These are phyloP conservation scores for Mercenaria mercenaria DNA, from an alignment of 1,140 invertebrate genomes.

Conservation along the genomic window DNA sequence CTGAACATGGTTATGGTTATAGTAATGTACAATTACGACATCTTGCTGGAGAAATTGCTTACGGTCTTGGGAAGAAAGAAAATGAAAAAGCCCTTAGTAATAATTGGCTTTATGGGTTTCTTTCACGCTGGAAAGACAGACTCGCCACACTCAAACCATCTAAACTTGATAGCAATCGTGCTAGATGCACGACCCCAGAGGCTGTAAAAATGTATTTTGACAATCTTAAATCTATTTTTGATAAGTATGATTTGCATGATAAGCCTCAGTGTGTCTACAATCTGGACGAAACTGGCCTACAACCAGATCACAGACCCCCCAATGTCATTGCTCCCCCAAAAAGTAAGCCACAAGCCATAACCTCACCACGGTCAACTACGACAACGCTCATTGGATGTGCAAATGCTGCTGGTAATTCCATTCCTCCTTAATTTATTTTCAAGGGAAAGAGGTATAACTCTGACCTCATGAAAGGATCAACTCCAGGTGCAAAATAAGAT, in stretches of 20 bases:
- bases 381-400: constrained; percentile 45
- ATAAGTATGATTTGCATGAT: not conserved
- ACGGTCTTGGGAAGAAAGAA: not conserved
- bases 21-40: not conserved
- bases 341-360: constrained; percentile 13
- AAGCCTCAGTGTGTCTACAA: constrained; percentile 20
- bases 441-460: constrained; percentile 19
- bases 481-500: not conserved
- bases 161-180: not conserved
- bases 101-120: constrained; percentile 18
- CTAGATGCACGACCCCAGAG: constrained; percentile 12
- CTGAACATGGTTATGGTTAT: constrained; percentile 1
- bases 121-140: not conserved
- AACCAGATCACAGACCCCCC: not conserved
- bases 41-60: not conserved
- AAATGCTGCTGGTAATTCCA: not conserved
- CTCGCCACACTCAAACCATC: constrained; percentile 2
- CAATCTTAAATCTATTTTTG: not conserved
- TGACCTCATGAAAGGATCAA: constrained; percentile 18
- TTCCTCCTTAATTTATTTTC: constrained; percentile 1
- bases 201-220: not conserved
- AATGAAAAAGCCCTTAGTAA: not conserved
- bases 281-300: constrained; percentile 5
- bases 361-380: constrained; percentile 2
- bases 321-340: not conserved